Conservation (phyloP, 1,140 invertebrate species). For the Sycophaga agraensis region DNA sequence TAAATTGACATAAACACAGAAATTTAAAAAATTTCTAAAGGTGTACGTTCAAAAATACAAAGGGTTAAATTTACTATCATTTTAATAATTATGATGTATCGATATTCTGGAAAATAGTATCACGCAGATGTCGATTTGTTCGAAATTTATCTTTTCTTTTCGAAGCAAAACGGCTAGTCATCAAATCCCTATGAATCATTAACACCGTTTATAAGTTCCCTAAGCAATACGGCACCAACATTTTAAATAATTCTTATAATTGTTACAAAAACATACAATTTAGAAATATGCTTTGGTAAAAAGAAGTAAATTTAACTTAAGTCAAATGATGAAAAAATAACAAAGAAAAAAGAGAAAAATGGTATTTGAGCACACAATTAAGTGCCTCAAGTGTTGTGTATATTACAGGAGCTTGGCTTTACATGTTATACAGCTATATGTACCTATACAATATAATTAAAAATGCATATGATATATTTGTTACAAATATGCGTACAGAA, state of each 20-base stretch:
- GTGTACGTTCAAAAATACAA: not conserved
- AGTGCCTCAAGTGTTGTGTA: slow-evolving; percentile 60
- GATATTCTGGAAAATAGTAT: slow-evolving; percentile 48
- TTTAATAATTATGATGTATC: slow-evolving; percentile 22
- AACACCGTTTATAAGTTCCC: slow-evolving; percentile 31
- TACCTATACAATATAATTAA: slow-evolving; percentile 53
- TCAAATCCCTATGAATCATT: slow-evolving; percentile 30
- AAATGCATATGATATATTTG: slow-evolving; percentile 58
- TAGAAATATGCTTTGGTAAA: slow-evolving; percentile 54
- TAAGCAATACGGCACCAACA: slow-evolving; percentile 42
- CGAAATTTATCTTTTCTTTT: slow-evolving; percentile 26
- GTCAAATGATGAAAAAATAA: slow-evolving; percentile 29
- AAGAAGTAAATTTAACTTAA: slow-evolving; percentile 19
- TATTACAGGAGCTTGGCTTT: slow-evolving; percentile 57
- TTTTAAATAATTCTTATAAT: slow-evolving; percentile 45
- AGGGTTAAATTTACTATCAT: slow-evolving; percentile 1
- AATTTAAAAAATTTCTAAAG: not conserved
- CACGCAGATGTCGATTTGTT: slow-evolving; percentile 17
- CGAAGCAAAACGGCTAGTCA: slow-evolving; percentile 25
- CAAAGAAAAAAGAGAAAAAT: slow-evolving; percentile 45
- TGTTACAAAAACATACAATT: slow-evolving; percentile 50
- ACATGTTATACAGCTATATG: slow-evolving; percentile 58
- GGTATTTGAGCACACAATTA: slow-evolving; percentile 58
- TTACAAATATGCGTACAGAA: slow-evolving; percentile 56
- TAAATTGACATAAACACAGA: slow-evolving; percentile 3